A percentile compares a stretch with the other conserved stretches of the same genome.
Evolutionary conservation across 2,113 vertebrate genomes (phyloP).

Genomic region (Salvelinus namaycush): DNA sequence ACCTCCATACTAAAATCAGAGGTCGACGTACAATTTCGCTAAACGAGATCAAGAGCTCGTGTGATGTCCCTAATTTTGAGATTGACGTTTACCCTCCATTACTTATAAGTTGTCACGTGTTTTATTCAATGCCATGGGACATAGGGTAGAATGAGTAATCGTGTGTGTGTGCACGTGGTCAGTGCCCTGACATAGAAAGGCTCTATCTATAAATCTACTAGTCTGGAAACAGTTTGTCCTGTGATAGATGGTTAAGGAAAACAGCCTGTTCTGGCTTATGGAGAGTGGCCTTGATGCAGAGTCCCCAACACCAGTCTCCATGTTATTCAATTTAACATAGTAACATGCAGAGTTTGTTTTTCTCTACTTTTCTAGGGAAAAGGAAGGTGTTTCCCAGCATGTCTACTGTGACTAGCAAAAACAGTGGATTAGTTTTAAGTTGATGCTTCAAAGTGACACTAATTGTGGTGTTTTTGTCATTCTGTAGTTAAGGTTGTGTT

Average conservation of each 20-base stretch:
- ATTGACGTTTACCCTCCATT: too few species aligned
- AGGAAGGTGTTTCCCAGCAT: background rate
- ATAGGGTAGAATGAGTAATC: too few species aligned
- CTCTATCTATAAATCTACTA: slow-evolving; percentile 48
- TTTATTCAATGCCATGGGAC: too few species aligned
- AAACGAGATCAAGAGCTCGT: too few species aligned
- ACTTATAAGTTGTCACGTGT: too few species aligned
- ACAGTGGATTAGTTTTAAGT: background rate
- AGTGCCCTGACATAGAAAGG: slow-evolving; percentile 58
- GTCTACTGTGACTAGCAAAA: background rate
- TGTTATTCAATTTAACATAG: background rate
- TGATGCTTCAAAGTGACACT: background rate
- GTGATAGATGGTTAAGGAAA: slow-evolving; percentile 42
- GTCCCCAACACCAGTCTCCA: background rate
- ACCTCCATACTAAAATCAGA: too few species aligned
- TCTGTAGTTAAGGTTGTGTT: slow-evolving; percentile 67
- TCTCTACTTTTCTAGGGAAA: background rate
- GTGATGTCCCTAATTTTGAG: too few species aligned
- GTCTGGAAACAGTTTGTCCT: slow-evolving; percentile 67
- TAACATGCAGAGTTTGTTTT: background rate
- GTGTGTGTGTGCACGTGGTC: background rate
- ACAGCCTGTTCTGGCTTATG: slow-evolving; percentile 27
- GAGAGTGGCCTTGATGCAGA: slow-evolving; percentile 57
- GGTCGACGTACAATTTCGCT: too few species aligned
- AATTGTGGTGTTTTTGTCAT: background rate